These are phyloP conservation scores for Euura lappo DNA, from an alignment of 1,140 invertebrate species.

Conservation along the genomic window DNA sequence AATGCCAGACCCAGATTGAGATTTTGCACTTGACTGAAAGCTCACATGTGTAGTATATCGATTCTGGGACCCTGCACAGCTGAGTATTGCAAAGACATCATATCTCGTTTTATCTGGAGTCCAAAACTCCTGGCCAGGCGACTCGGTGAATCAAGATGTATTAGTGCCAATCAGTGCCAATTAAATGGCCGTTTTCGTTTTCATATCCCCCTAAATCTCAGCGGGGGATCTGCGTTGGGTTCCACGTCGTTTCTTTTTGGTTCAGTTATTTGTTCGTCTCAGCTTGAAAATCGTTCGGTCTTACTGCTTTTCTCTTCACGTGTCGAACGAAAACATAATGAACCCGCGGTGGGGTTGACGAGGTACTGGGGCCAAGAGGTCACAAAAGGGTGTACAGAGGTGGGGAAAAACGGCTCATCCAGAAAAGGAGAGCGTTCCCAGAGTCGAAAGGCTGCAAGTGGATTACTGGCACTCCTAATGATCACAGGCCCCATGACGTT, in stretches of 20 bases:
- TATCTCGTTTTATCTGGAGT: neutral
- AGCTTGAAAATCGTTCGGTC: conserved; percentile 17
- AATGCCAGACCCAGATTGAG: neutral
- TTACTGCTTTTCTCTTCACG: neutral
- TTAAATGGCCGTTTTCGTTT: conserved; percentile 49
- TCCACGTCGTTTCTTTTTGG: neutral
- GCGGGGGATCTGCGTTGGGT: neutral
- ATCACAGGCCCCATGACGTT: neutral
- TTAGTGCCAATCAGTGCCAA: conserved; percentile 33
- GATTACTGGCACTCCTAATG: neutral
- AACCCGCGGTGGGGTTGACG: conserved; percentile 49
- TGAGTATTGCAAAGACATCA: neutral
- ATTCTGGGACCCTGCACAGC: neutral
- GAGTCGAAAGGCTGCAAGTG: neutral
- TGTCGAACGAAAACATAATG: conserved; percentile 49
- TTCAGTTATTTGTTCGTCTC: neutral
- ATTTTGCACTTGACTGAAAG: neutral
- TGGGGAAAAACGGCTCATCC: too few species aligned
- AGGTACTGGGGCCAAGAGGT: conserved; percentile 29
- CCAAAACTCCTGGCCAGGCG: conserved; percentile 24
- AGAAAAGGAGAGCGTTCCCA: neutral
- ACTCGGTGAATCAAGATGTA: conserved; percentile 32
- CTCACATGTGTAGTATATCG: neutral
- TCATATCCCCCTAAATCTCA: conserved; percentile 26
- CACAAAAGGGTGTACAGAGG: conserved; percentile 18